A percentile compares a stretch with the other conserved stretches of the same genome.
Conservation (phyloP, 2,888 invertebrate species). For the Autographa pulchrina region DNA sequence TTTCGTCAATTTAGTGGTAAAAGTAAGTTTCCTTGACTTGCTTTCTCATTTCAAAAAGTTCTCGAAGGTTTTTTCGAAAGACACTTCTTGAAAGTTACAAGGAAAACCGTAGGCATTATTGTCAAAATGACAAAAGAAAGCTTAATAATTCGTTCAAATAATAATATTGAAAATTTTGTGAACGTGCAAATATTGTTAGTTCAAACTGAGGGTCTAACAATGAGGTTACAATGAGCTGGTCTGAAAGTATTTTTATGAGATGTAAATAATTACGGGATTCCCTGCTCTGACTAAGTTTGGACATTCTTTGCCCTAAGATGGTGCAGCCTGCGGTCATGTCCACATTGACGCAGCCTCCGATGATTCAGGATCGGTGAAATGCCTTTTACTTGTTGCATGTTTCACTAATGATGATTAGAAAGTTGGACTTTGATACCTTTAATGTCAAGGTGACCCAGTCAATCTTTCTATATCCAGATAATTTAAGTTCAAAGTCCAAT, state of each 20-base stretch:
- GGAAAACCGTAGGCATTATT: constrained; percentile 46
- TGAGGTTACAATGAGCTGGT: constrained; percentile 46
- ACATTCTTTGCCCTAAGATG: constrained; percentile 45
- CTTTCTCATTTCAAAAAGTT: constrained; percentile 39
- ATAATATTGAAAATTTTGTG: constrained; percentile 31
- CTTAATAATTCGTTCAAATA: constrained; percentile 51
- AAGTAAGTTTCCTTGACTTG: constrained; percentile 36
- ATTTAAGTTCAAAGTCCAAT: background rate
- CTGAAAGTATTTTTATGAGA: constrained; percentile 43
- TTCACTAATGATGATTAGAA: constrained; percentile 50
- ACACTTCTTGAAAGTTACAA: constrained; percentile 19
- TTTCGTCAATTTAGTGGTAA: constrained; percentile 21
- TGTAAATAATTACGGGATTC: constrained; percentile 40
- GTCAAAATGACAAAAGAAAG: constrained; percentile 40
- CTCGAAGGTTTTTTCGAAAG: constrained; percentile 37
- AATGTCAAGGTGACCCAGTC: background rate
- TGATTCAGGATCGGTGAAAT: constrained; percentile 46
- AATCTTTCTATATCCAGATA: background rate
- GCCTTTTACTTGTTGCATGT: constrained; percentile 55
- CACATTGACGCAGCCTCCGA: constrained; percentile 46
- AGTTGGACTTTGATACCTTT: constrained; percentile 17
- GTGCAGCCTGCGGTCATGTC: constrained; percentile 48
- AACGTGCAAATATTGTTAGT: constrained; percentile 41
- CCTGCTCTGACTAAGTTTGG: constrained; percentile 56
- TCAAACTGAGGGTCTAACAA: constrained; percentile 31